A percentile compares a stretch with the other conserved stretches of the same genome.
These are phyloP conservation scores for Tetranychus cinnabarinus DNA, from an alignment of 1,140 invertebrate genomes.

Conservation along the genomic window DNA sequence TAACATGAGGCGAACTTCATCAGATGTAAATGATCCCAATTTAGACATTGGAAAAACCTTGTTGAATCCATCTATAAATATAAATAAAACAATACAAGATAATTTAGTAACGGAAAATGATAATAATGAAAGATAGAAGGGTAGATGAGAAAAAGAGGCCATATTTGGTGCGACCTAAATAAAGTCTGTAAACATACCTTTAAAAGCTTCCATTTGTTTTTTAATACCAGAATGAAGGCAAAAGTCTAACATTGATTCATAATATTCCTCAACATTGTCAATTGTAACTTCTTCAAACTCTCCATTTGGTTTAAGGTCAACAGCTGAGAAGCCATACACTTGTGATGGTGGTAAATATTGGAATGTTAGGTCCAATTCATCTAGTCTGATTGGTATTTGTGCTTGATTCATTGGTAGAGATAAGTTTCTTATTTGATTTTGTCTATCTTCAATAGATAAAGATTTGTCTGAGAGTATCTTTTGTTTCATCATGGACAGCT, in stretches of 20 bases:
- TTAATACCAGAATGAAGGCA: conserved; percentile 66
- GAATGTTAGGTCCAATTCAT: conserved; percentile 63
- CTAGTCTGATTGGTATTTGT: conserved; percentile 30
- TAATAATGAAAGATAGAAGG: too few relatives aligned
- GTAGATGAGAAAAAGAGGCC: not conserved
- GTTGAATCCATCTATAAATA: conserved; percentile 51
- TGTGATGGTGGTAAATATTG: conserved; percentile 59
- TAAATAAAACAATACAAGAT: not conserved
- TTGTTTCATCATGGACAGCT: conserved; percentile 38
- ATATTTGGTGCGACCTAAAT: not conserved
- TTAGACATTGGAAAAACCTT: conserved; percentile 70
- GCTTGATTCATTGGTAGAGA: conserved; percentile 27
- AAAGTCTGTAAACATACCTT: conserved; percentile 15
- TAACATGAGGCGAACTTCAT: conserved; percentile 67
- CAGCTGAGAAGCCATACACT: conserved; percentile 28
- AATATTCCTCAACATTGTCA: conserved; percentile 77
- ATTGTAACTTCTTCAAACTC: conserved; percentile 37
- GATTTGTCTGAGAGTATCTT: conserved; percentile 37
- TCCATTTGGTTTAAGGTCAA: conserved; percentile 24
- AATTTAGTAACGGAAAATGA: not conserved
- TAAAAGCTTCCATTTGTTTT: conserved; percentile 66
- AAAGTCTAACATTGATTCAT: conserved; percentile 57
- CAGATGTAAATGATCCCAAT: conserved; percentile 61
- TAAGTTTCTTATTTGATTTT: conserved; percentile 34
- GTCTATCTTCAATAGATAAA: conserved; percentile 32